Conservation (phyloP, 2,113 vertebrate species). For the Grammomys surdaster region DNA sequence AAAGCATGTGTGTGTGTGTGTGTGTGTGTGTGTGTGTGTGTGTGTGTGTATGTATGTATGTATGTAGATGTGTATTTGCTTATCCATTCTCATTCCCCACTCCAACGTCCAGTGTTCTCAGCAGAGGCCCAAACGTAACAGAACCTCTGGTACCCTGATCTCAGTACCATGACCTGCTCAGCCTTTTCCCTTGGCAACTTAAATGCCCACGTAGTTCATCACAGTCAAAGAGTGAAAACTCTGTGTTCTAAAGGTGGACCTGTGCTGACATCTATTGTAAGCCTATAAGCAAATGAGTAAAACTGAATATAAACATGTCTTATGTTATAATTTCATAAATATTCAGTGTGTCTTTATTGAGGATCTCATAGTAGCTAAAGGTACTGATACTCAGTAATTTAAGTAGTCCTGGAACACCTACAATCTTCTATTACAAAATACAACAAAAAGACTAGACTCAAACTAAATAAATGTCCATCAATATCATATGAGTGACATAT, state of each 20-base stretch:
- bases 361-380: background rate
- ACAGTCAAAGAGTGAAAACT: background rate
- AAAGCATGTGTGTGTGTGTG: too few species aligned
- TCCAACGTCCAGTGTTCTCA: background rate
- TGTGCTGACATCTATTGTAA: background rate
- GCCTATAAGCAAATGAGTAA: background rate
- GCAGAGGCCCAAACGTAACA: background rate
- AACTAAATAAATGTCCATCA: constrained; percentile 4
- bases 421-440: background rate
- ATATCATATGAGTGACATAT: background rate
- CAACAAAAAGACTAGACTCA: background rate
- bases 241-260: background rate
- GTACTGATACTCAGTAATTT: background rate
- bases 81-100: too few species aligned
- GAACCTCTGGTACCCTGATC: background rate
- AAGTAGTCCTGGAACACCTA: background rate
- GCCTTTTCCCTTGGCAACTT: background rate
- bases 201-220: background rate
- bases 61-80: background rate
- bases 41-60: too few species aligned
- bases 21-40: too few species aligned
- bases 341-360: background rate
- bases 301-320: background rate
- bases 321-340: background rate
- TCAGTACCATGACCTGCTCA: too few species aligned